phyloP scores from a whole-genome alignment of 2,888 invertebrate genomes.

The Asteroscopus sphinx region DNA sequence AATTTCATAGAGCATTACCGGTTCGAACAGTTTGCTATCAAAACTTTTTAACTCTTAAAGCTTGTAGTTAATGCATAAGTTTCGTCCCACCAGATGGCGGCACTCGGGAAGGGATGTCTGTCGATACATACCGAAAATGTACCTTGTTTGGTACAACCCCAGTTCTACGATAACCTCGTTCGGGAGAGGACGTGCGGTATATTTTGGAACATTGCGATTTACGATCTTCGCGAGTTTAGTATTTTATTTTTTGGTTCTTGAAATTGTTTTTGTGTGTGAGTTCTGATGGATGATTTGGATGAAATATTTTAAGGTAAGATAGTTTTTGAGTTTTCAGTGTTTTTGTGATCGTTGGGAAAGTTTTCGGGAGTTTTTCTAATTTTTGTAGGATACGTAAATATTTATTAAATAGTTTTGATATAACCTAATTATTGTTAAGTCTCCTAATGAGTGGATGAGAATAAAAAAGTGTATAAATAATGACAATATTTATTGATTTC shows the following conservation, averaged over 20 bases:
- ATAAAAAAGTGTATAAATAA: no score
- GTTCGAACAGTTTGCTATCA: conserved; percentile 55
- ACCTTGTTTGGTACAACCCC: conserved; percentile 36
- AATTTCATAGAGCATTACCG: conserved; percentile 44
- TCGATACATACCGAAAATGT: conserved; percentile 58
- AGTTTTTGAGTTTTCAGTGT: background rate
- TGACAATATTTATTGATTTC: background rate
- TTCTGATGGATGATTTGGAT: conserved; percentile 47
- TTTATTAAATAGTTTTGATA: no score
- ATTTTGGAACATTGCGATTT: conserved; percentile 19
- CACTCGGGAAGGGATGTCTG: conserved; percentile 47
- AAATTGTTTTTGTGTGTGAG: conserved; percentile 53
- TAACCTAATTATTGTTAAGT: no score
- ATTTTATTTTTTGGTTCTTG: conserved; percentile 26
- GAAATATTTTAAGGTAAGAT: conserved; percentile 48
- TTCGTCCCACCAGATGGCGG: conserved; percentile 70
- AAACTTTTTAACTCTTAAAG: conserved; percentile 63
- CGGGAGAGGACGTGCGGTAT: conserved; percentile 52
- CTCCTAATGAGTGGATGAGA: no score
- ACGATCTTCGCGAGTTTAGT: conserved; percentile 47
- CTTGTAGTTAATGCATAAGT: conserved; percentile 67
- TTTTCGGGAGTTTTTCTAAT: conserved; percentile 19
- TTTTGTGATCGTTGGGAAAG: conserved; percentile 5
- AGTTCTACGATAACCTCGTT: conserved; percentile 58
- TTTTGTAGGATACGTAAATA: background rate